Conservation (phyloP, 2,888 invertebrate species). For the Agrotis puta region DNA sequence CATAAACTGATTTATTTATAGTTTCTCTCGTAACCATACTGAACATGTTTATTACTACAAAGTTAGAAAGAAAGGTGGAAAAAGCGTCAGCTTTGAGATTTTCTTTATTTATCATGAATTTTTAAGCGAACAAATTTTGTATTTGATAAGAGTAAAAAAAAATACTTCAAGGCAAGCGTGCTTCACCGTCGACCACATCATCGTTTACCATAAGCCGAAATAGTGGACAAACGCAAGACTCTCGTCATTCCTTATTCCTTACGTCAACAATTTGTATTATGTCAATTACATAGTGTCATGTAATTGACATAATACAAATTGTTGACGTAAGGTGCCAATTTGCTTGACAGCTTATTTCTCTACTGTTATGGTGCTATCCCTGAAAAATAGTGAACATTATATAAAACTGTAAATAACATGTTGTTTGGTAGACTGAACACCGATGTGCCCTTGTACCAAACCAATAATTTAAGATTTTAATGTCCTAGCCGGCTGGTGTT, state of each 20-base stretch:
- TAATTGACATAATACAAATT: neutral
- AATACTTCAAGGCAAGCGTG: too few species aligned
- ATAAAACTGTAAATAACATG: conserved; percentile 2
- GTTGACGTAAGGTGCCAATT: neutral
- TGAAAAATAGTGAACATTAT: neutral
- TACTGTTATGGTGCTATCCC: neutral
- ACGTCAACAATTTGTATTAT: too few species aligned
- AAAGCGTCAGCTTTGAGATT: neutral
- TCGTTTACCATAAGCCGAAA: too few species aligned
- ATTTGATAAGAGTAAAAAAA: too few species aligned
- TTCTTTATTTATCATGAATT: too few species aligned
- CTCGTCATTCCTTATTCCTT: too few species aligned
- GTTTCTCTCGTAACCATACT: conserved; percentile 25
- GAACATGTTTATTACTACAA: conserved; percentile 1
- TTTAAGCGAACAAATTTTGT: too few species aligned
- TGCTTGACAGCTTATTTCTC: too few species aligned
- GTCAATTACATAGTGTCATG: too few species aligned
- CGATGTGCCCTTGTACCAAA: neutral
- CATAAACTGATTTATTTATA: conserved; percentile 47
- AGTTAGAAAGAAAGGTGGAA: neutral
- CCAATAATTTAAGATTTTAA: conserved; percentile 9
- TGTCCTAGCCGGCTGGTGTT: neutral
- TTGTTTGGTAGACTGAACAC: neutral
- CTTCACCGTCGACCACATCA: too few species aligned
- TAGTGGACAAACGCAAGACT: too few species aligned